A percentile compares a stretch with the other conserved stretches of the same genome.
Evolutionary conservation across 2,797 vertebrate species (phyloP).

Genomic region (Botia almorhae): DNA sequence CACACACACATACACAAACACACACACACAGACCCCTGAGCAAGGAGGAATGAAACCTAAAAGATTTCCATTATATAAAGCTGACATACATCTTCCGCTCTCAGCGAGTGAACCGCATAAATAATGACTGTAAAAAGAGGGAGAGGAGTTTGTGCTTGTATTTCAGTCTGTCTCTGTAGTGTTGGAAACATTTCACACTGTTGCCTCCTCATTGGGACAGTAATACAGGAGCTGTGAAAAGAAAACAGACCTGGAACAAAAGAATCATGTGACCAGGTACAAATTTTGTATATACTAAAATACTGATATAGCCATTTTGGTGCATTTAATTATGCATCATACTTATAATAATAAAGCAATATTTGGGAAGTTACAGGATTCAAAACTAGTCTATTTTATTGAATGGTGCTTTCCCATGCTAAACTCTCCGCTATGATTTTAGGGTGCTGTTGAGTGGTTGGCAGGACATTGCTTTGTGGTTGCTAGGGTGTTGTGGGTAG

Average conservation of each 20-base stretch:
- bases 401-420: too few species aligned
- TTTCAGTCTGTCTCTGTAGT: constrained; percentile 1
- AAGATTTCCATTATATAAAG: constrained; percentile 47
- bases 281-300: background rate
- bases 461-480: too few species aligned
- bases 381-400: too few species aligned
- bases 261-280: constrained; percentile 24
- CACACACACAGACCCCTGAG: constrained; percentile 40
- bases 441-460: too few species aligned
- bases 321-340: background rate
- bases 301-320: background rate
- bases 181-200: background rate
- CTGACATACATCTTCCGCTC: constrained; percentile 45
- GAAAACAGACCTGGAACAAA: constrained; percentile 11
- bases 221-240: constrained; percentile 15
- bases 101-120: constrained; percentile 45
- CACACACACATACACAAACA: constrained; percentile 48
- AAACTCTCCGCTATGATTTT: too few species aligned
- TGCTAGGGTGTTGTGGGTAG: too few species aligned
- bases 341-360: background rate
- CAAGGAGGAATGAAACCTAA: constrained; percentile 53
- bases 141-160: background rate
- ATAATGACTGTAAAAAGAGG: constrained; percentile 57
- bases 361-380: background rate
- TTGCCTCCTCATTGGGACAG: background rate